phyloP scores from a whole-genome alignment of 2,888 invertebrate genomes.

The Apodemia hepburni region DNA sequence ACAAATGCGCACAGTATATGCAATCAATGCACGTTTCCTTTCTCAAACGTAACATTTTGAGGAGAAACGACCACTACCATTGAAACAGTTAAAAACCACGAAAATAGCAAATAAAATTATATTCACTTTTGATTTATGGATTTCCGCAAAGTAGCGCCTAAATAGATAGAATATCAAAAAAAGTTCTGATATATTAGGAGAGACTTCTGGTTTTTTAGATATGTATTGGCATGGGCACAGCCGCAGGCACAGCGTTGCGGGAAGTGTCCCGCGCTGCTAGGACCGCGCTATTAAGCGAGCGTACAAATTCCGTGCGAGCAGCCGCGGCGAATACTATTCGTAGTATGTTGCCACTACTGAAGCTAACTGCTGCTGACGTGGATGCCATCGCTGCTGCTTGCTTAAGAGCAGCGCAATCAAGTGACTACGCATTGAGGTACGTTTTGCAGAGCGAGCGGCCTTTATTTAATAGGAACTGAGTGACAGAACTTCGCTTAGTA shows the following conservation, averaged over 20 bases:
- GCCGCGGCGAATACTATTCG: constrained; percentile 95
- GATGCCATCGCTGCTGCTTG: constrained; percentile 96
- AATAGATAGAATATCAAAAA: too few species aligned
- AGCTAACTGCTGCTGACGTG: constrained; percentile 92
- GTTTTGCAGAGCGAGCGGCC: neutral
- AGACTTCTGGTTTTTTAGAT: too few species aligned
- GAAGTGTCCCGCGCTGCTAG: constrained; percentile 96
- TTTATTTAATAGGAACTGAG: neutral
- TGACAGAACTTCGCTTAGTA: too few species aligned
- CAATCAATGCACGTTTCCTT: too few species aligned
- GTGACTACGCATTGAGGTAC: constrained; percentile 39
- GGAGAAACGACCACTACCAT: too few species aligned
- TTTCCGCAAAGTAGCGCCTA: too few species aligned
- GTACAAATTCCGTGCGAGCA: constrained; percentile 95
- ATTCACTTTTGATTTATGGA: too few species aligned
- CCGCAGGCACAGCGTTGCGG: constrained; percentile 86
- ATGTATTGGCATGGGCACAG: constrained; percentile 96
- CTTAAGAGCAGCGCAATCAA: constrained; percentile 85
- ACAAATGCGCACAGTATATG: too few species aligned
- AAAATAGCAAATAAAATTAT: too few species aligned
- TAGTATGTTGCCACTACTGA: constrained; percentile 93
- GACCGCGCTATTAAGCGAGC: constrained; percentile 90
- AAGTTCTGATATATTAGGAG: too few species aligned
- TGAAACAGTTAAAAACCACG: too few species aligned
- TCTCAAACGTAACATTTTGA: too few species aligned